Evolutionary conservation across 1,140 invertebrate genomes (phyloP), one percentile per base, ranked within the genome.

Genomic region (Philotrypesis tridentata): DNA sequence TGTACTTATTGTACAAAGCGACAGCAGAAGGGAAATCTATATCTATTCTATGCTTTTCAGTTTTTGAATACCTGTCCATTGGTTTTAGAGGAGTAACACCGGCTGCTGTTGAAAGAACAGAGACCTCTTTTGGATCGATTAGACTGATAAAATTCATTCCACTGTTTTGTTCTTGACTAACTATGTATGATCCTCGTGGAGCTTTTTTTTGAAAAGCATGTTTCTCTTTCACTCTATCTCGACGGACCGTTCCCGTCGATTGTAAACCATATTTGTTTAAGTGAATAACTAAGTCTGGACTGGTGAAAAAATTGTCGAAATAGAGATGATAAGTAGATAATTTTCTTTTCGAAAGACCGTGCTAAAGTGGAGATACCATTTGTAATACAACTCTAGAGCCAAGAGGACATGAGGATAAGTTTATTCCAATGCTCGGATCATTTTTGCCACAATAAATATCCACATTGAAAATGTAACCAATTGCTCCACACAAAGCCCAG

Each of bases 361-460:
- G 12, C 60, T 75, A 29, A 21, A 68, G 75, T 43, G 21, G 37
- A 82, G n/a, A n/a, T n/a, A n/a, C n/a, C n/a, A n/a, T n/a, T n/a
- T n/a, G n/a, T n/a, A n/a, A n/a, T n/a, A n/a, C 80, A 68, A 82
- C 80, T 75, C 71, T 21, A 33, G 40, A 79, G 31, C 65, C 65
- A 40, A 79, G 40, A 60, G 68, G 40, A 79, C 65, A 79, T 9
- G 37, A 11, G 14, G 68, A 63, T 73, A 75, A 68, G 21, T 67
- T 67, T 2, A 33, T 68, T 14, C 37, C 72, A 67, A 71, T 82
- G 48, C 74, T 61, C 12, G 63, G n/a, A 48, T 31, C 25, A 63
- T 70, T 78, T 79, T 82, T 82, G 33, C 65, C 80, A 70, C 80
- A 82, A 70, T 82, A 85, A 31, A 84, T 60, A 82, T 85, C 82